Percentiles rank a stretch among this genome's conserved stretches.
phyloP scores from a whole-genome alignment of 2,888 invertebrate genomes.

The Latrodectus hesperus region DNA sequence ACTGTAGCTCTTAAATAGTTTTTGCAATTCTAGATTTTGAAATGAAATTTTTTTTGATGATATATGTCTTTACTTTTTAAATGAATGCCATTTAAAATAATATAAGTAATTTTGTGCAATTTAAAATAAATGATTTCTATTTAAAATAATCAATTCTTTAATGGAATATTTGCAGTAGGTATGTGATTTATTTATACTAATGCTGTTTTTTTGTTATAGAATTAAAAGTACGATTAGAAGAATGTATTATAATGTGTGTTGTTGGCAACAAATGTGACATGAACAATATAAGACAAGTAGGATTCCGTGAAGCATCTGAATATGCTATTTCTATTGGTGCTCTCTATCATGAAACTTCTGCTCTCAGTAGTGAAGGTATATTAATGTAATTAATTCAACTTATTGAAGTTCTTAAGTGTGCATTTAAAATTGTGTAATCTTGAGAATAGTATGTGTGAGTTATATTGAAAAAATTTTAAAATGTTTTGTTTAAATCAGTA shows the following conservation, averaged over 20 bases:
- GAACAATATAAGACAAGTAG: constrained; percentile 79
- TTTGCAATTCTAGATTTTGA: too few relatives aligned
- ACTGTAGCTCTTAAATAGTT: too few relatives aligned
- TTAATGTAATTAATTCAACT: neutral
- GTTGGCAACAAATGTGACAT: constrained; percentile 92
- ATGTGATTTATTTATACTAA: too few relatives aligned
- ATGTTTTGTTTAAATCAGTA: neutral
- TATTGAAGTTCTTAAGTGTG: neutral
- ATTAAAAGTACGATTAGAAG: constrained; percentile 83
- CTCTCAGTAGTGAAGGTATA: constrained; percentile 82
- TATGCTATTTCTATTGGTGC: constrained; percentile 90
- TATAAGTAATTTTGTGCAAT: too few relatives aligned
- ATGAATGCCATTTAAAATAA: too few relatives aligned
- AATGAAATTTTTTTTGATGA: too few relatives aligned
- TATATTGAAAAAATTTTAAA: neutral
- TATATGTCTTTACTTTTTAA: too few relatives aligned
- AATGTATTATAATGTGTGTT: constrained; percentile 85
- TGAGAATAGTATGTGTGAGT: neutral
- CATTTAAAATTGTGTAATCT: neutral
- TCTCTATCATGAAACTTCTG: constrained; percentile 88
- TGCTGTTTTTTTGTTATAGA: constrained; percentile 74
- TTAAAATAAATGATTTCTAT: too few relatives aligned
- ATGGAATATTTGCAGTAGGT: too few relatives aligned
- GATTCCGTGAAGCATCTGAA: constrained; percentile 82
- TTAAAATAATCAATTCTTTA: too few relatives aligned